Conservation (phyloP, 2,113 vertebrate genomes). For the Cervus canadensis region DNA sequence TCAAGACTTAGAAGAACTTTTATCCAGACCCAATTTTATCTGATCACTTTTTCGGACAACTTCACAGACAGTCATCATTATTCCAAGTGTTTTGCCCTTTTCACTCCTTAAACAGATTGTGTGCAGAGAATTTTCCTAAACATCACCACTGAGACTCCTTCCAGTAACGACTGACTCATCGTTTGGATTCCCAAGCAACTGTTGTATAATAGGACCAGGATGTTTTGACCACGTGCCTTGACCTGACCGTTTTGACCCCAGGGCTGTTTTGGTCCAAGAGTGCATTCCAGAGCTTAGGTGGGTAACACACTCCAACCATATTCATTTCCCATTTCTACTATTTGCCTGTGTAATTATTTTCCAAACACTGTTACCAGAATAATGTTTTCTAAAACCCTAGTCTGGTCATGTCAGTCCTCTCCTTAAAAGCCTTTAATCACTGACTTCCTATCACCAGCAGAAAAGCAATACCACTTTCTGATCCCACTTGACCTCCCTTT, state of each 20-base stretch:
- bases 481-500: neutral
- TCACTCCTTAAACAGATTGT: neutral
- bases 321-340: neutral
- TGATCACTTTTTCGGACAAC: neutral
- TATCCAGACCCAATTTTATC: neutral
- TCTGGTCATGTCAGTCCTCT: neutral
- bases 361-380: neutral
- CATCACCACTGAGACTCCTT: neutral
- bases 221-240: slow-evolving; percentile 22
- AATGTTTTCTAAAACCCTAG: neutral
- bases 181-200: neutral
- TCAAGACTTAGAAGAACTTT: neutral
- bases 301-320: neutral
- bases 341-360: neutral
- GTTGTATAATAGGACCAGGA: neutral
- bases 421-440: neutral
- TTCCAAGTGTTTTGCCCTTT: neutral
- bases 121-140: slow-evolving; percentile 31
- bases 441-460: neutral
- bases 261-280: slow-evolving; percentile 1
- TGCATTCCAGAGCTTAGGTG: slow-evolving; percentile 31
- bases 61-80: neutral
- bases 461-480: neutral
- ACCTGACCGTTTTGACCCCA: slow-evolving; percentile 15
- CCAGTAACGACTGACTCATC: slow-evolving; percentile 31